Evolutionary conservation across 2,113 vertebrate genomes (phyloP).

Genomic region (Clarias magur): DNA sequence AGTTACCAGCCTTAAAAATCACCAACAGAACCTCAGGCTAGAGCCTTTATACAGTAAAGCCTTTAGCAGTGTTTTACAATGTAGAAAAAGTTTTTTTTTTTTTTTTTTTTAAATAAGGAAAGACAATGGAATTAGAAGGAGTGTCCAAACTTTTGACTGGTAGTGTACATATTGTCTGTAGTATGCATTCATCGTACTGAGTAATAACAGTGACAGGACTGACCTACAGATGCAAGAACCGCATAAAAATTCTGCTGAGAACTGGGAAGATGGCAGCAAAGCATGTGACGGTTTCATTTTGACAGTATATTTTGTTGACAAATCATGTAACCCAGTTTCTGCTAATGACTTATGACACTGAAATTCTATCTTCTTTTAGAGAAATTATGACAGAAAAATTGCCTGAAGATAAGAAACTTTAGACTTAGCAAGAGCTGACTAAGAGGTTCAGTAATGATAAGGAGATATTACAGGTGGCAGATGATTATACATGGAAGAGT

Average conservation of each 20-base stretch:
- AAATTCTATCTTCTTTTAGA: constrained; percentile 74
- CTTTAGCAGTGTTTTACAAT: no score
- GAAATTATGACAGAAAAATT: constrained; percentile 65
- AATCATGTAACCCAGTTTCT: constrained; percentile 56
- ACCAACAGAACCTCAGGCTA: no score
- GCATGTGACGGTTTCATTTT: constrained; percentile 61
- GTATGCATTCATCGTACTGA: constrained; percentile 55
- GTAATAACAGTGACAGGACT: constrained; percentile 61
- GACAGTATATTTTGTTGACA: constrained; percentile 66
- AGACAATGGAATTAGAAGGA: no score
- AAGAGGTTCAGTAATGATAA: constrained; percentile 45
- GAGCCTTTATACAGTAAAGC: no score
- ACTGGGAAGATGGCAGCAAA: constrained; percentile 1
- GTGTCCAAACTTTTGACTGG: no score
- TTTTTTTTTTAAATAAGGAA: no score
- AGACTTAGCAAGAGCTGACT: constrained; percentile 58
- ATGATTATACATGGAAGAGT: background rate
- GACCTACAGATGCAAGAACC: constrained; percentile 52
- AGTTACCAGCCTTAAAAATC: no score
- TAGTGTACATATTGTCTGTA: constrained; percentile 41
- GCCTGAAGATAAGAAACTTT: constrained; percentile 65
- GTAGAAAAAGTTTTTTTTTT: no score
- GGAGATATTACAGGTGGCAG: constrained; percentile 40
- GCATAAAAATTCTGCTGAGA: constrained; percentile 51
- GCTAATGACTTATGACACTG: constrained; percentile 70